Evolutionary conservation across 2,888 invertebrate genomes (phyloP).

Genomic region (Oscheius sp.): DNA sequence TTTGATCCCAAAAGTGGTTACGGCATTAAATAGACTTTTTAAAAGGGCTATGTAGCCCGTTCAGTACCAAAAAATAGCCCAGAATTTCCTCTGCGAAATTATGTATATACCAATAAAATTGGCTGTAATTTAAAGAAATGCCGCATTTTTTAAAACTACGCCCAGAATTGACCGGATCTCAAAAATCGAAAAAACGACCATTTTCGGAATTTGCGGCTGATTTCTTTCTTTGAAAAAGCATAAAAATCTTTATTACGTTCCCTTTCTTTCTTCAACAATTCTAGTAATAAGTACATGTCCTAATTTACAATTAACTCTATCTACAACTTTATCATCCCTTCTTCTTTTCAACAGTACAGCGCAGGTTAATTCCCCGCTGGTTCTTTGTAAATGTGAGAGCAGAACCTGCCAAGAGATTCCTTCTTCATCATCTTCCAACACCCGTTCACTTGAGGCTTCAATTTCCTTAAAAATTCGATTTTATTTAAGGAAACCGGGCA

Average conservation of each 20-base stretch:
- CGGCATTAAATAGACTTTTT: too few relatives aligned
- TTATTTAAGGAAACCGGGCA: background rate
- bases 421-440: slow-evolving; percentile 68
- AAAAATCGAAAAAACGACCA: too few relatives aligned
- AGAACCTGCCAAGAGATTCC: slow-evolving; percentile 67
- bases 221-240: too few relatives aligned
- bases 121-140: too few relatives aligned
- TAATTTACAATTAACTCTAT: background rate
- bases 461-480: slow-evolving; percentile 46
- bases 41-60: too few relatives aligned
- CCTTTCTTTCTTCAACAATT: slow-evolving; percentile 18
- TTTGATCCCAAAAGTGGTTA: too few relatives aligned
- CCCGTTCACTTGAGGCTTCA: slow-evolving; percentile 53
- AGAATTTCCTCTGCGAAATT: too few relatives aligned
- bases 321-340: slow-evolving; percentile 1
- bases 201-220: too few relatives aligned
- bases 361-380: slow-evolving; percentile 34
- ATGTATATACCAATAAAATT: too few relatives aligned
- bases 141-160: too few relatives aligned
- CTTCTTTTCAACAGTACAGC: slow-evolving; percentile 8
- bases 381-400: slow-evolving; percentile 66
- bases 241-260: background rate
- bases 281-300: slow-evolving; percentile 22
- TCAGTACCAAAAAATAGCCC: too few relatives aligned
- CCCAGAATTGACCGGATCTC: too few relatives aligned